Conservation (phyloP, 1,140 invertebrate species). For the Maconellicoccus hirsutus region DNA sequence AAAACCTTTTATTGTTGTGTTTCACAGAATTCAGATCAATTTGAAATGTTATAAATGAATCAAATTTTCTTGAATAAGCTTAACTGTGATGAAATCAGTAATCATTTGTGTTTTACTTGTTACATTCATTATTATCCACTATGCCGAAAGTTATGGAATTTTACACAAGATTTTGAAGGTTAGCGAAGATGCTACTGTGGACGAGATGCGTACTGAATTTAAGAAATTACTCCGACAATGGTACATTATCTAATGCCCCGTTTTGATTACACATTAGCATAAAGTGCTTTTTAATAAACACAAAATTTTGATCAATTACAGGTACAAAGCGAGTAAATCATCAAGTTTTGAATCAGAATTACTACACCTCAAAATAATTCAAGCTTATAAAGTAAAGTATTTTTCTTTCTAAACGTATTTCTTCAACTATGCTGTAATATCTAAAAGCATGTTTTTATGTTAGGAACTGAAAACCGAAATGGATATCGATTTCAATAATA, state of each 20-base stretch:
- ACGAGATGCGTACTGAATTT: not conserved
- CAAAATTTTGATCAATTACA: too few species aligned
- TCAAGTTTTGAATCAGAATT: not conserved
- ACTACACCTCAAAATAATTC: not conserved
- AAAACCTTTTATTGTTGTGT: not conserved
- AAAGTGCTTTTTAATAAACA: too few species aligned
- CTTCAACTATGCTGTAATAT: not conserved
- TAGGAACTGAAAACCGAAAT: slow-evolving; percentile 13
- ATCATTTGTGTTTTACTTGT: not conserved
- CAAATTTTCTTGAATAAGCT: not conserved
- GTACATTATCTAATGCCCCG: not conserved
- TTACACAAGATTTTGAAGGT: slow-evolving; percentile 2
- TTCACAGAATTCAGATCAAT: not conserved
- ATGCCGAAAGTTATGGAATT: slow-evolving; percentile 14
- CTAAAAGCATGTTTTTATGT: not conserved
- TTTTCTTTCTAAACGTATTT: not conserved
- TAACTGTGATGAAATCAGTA: slow-evolving; percentile 15
- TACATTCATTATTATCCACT: not conserved
- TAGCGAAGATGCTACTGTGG: not conserved
- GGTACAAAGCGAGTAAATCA: slow-evolving; percentile 1
- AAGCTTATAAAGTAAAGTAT: slow-evolving; percentile 13
- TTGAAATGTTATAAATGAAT: not conserved
- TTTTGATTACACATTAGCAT: too few species aligned
- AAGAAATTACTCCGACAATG: not conserved
- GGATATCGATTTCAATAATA: slow-evolving; percentile 1